Base-by-base conservation (phyloP, 2,888 invertebrate genomes). In the Iphiclides podalirius region DNA sequence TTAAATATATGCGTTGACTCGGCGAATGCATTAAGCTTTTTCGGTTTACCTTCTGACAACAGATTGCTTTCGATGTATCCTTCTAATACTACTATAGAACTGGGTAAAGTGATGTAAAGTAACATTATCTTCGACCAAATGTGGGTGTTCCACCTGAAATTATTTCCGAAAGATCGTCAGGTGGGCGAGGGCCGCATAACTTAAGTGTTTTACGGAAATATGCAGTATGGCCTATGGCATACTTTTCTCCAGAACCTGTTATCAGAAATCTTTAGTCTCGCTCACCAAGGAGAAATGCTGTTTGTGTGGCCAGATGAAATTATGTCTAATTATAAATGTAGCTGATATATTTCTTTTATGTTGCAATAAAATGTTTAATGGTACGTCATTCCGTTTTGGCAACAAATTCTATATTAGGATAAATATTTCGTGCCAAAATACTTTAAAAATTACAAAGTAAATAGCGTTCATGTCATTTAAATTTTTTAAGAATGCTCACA, bases 241-340 rank as follows among this genome's bases (percentile, higher is more conserved):
- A 50, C 50, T 50, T 50, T 50, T 36, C 31, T 40, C 35, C 8
- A 17, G 40, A 50, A 50, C 50, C 50, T 38, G 50, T 50, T 45
- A 23, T 14, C 39, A 41, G 17, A 48, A 39, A 34, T 45, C 28
- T 45, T 35, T 13, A 14, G 20, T 35, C 38, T 23, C 23, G 43
- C 36, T 14, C 39, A 35, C 26, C 44, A 16, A 35, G 35, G 28
- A 50, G 40, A 45, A 45, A 50, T 50, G 40, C 50, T 11, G 35
- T 45, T 45, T 45, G 36, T 50, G 31, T 40, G 44, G 50, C 36
- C 45, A n/a, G 20, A 45, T 31, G 28, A 50, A 36, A 50, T 50
- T 45, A 41, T 36, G 23, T 45, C 36, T 45, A 40, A 50, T 50
- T 50, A 50, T 36, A 45, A 50, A 50, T 50, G 39, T 49, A 35